A percentile compares a stretch with the other conserved stretches of the same genome.
Conservation (phyloP, 2,888 invertebrate species). For the Lasius platythorax region DNA sequence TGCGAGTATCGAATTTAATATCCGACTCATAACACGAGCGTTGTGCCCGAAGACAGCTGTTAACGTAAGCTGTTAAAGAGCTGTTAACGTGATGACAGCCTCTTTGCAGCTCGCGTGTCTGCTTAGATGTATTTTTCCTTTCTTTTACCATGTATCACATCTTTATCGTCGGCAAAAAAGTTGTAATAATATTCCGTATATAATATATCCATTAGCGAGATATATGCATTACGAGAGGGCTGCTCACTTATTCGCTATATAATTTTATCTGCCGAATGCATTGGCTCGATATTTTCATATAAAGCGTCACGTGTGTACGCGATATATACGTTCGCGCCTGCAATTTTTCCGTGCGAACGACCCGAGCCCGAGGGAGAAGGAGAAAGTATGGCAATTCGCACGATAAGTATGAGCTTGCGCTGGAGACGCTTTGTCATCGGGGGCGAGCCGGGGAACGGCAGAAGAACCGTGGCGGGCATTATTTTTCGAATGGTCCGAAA, state of each 20-base stretch:
- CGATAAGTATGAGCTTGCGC: conserved; percentile 41
- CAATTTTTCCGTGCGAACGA: conserved; percentile 43
- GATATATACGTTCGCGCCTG: conserved; percentile 6
- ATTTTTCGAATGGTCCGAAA: conserved; percentile 63
- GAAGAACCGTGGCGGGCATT: conserved; percentile 55
- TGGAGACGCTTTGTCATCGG: conserved; percentile 65
- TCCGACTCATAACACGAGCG: neutral
- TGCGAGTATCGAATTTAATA: conserved; percentile 35
- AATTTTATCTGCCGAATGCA: conserved; percentile 1
- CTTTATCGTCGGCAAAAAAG: neutral
- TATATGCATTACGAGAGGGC: neutral
- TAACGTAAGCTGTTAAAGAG: neutral
- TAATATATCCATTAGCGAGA: conserved; percentile 24
- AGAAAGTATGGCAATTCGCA: conserved; percentile 57
- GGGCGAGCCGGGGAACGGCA: conserved; percentile 5
- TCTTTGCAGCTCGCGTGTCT: neutral
- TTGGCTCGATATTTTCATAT: conserved; percentile 12
- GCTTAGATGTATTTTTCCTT: neutral
- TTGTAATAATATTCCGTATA: neutral
- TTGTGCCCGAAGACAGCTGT: neutral
- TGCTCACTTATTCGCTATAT: neutral
- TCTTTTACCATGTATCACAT: neutral
- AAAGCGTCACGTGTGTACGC: neutral
- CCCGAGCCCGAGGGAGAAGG: conserved; percentile 31
- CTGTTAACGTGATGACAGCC: conserved; percentile 4